Base-by-base conservation (phyloP, 1,140 invertebrate genomes). In the Habropoda laboriosa region DNA sequence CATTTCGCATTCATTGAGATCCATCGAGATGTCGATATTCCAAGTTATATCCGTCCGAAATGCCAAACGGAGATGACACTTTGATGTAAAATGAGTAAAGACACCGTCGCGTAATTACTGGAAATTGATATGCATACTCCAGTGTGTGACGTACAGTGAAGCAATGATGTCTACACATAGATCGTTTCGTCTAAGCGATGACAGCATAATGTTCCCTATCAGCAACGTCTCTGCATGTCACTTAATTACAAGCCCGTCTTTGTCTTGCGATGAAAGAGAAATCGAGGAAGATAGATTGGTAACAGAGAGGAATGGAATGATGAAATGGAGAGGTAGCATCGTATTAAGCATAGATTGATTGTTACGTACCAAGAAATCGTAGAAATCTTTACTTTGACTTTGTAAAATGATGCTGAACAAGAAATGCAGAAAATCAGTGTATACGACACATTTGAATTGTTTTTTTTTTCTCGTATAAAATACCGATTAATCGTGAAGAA, bases 61-160 rank as follows among this genome's bases (percentile, higher is more conserved):
- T n/a, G 21, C 67, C 58, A 53, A 83, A 81, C 21, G 53, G 27
- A 72, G 18, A 6, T 47, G 60, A 27, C 27, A 79, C 40, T 66
- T 73, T 35, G 38, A 21, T 60, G 16, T 57, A 66, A 84, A 76
- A 67, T 47, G 53, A 58, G 57, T 24, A 63, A 72, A 80, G 32
- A 38, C 40, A 30, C 2, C 51, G 45, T 55, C 51, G 61, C 68
- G 64, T 82, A 85, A 86, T 82, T 85, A 60, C 40, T 82, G 74
- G 63, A 86, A 85, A 86, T 86, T 86, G 70, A 82, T 78, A 78
- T 53, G 27, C 32, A 35, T 45, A 67, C 49, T 58, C 55, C 21
- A 49, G 40, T 75, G 21, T 60, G 35, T 68, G 42, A 55, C 61
- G 68, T 57, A 66, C 61, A 32, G 30, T 42, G 60, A 18, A 42